Evolutionary conservation across 2,888 invertebrate genomes (phyloP), one percentile per base, ranked within the genome.

Genomic region (Ischnura elegans): DNA sequence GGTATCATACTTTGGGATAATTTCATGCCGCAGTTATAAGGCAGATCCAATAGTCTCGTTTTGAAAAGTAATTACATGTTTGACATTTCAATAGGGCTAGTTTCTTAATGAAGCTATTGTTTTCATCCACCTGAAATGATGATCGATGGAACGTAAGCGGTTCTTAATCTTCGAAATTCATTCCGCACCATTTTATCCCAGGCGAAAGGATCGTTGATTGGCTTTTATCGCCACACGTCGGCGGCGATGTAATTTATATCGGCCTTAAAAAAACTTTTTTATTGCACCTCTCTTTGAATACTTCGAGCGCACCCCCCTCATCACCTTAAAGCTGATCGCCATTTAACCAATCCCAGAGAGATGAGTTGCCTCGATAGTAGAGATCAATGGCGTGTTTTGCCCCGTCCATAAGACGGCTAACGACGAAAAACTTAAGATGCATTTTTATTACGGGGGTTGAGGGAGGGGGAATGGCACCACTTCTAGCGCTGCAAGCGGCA

Each of bases 221-320:
- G 86, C 86, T 86, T 86, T 86, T 86, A 86, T 86, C 45, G 86
- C 86, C 46, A 45, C 86, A 8, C 46, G 86, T 45, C 86, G 29
- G 29, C 29, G 21, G n/a, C 6, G 46, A 43, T 86, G 45, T 86
- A 46, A 86, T 86, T 46, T 86, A 86, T 46, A 46, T 46, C n/a
- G 86, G 45, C 86, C 25, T 86, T 86, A 86, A 43, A 85, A 85
- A 42, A 43, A 43, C 43, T 43, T n/a, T 21, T 85, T 43, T 85
- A 36, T 21, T 85, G 25, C 45, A 25, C 86, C 29, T 36, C 76
- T 36, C 76, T 36, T 29, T 76, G 76, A 76, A 76, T 76, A 76
- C 76, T 76, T 36, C 6, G 66, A 76, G 76, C 36, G 76, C 76
- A 76, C 76, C 36, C 4, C 61, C 76, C n/a, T n/a, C 76, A 76